Conservation (phyloP, 1,140 invertebrate species). For the Plutomurus gul region DNA sequence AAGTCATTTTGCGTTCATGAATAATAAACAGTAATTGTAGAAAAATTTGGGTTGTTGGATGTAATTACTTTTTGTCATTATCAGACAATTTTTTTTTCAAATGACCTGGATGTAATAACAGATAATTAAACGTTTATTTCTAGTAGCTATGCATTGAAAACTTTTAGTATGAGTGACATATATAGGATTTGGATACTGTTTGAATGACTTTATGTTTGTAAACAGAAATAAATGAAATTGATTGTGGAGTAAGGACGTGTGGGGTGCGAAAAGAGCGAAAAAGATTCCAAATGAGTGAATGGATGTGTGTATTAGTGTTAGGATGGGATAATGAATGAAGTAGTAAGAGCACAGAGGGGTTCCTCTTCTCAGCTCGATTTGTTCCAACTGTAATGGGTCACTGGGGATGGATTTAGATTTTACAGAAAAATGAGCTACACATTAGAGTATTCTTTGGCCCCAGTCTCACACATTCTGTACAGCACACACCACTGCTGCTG, state of each 20-base stretch:
- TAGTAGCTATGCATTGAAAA: too few species aligned
- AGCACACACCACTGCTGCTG: background rate
- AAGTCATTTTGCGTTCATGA: too few species aligned
- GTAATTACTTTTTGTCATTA: too few species aligned
- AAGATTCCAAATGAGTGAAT: background rate
- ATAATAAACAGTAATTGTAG: too few species aligned
- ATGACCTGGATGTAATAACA: too few species aligned
- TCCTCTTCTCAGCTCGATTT: constrained; percentile 34
- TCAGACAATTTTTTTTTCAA: too few species aligned
- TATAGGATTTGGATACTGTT: too few species aligned
- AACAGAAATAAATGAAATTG: background rate
- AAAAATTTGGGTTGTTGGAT: too few species aligned
- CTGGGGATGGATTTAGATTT: constrained; percentile 38
- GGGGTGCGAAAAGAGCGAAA: background rate
- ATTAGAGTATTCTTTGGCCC: background rate
- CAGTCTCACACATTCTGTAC: background rate
- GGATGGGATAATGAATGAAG: constrained; percentile 38
- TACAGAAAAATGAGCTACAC: constrained; percentile 32
- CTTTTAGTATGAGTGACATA: too few species aligned
- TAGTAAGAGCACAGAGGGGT: constrained; percentile 25
- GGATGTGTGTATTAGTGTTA: background rate
- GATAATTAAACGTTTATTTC: too few species aligned
- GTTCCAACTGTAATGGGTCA: constrained; percentile 36
- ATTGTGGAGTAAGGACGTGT: background rate
- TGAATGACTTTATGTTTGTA: background rate